These are phyloP conservation scores for Drosophila teissieri DNA, from an alignment of 1,140 invertebrate genomes.

Conservation along the genomic window DNA sequence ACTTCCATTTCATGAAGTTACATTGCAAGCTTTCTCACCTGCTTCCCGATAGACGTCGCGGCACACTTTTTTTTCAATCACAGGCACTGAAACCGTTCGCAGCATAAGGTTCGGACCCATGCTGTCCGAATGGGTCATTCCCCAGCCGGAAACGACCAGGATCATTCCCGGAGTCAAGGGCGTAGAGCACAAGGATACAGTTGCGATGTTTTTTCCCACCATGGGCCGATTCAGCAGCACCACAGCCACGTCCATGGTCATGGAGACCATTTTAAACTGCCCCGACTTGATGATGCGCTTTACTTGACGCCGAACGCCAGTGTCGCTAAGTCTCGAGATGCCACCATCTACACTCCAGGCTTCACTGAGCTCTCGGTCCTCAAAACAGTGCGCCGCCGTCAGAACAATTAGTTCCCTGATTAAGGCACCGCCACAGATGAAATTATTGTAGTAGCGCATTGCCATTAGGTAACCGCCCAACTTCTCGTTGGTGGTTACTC, in stretches of 20 bases:
- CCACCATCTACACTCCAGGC: constrained; percentile 31
- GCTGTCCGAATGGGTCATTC: constrained; percentile 7
- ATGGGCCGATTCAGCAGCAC: constrained; percentile 24
- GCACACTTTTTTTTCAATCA: constrained; percentile 38
- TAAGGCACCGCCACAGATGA: constrained; percentile 58
- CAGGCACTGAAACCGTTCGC: constrained; percentile 44
- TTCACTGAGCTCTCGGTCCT: background rate
- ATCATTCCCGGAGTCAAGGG: background rate
- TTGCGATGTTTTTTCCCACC: constrained; percentile 14
- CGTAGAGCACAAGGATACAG: constrained; percentile 20
- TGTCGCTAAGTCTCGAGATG: constrained; percentile 27
- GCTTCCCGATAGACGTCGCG: background rate
- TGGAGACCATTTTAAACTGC: background rate
- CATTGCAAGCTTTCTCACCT: constrained; percentile 19
- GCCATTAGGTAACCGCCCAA: constrained; percentile 57
- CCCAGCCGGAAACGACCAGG: constrained; percentile 61
- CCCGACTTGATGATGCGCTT: constrained; percentile 17
- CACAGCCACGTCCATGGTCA: constrained; percentile 70
- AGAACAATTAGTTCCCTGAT: constrained; percentile 42
- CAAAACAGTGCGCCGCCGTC: constrained; percentile 63
- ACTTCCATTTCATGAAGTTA: no score
- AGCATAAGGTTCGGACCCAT: background rate
- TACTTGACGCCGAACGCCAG: background rate
- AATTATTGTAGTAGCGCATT: constrained; percentile 14
- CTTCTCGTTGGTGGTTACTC: constrained; percentile 33